Conservation (phyloP, 2,797 vertebrate genomes). For the Bucorvus abyssinicus region DNA sequence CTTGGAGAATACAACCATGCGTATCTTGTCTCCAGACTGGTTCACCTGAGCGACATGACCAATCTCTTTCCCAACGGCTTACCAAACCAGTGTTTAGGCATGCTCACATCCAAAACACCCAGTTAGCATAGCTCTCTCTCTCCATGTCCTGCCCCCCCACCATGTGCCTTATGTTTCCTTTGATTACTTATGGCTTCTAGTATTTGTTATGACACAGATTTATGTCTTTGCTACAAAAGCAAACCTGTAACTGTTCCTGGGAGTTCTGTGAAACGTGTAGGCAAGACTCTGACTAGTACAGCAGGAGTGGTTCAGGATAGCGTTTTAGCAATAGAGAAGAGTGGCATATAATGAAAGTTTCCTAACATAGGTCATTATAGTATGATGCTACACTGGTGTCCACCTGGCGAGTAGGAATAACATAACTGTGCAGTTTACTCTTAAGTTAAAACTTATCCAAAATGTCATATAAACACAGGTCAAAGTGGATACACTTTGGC, state of each 20-base stretch:
- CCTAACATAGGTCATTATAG: not conserved
- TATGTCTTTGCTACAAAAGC: not conserved
- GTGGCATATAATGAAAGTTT: not conserved
- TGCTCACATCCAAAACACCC: not conserved
- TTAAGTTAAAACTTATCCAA: not conserved
- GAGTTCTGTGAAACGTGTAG: not conserved
- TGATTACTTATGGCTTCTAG: not conserved
- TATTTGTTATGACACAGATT: not conserved
- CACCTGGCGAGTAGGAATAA: not conserved
- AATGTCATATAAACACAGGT: not conserved
- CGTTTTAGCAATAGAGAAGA: not conserved
- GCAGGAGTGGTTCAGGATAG: not conserved
- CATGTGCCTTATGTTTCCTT: no score
- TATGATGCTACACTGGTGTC: not conserved
- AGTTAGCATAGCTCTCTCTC: not conserved
- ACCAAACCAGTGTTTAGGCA: not conserved
- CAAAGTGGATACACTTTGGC: not conserved
- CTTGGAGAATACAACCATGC: not conserved
- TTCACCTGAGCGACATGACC: not conserved
- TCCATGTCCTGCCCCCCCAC: no score
- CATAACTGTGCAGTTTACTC: not conserved
- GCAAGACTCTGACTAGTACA: not conserved
- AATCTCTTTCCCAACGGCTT: not conserved
- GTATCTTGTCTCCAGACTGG: not conserved
- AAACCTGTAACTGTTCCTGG: not conserved